phyloP scores from a whole-genome alignment of 2,113 vertebrate species.

The Neodon shergylaensis region DNA sequence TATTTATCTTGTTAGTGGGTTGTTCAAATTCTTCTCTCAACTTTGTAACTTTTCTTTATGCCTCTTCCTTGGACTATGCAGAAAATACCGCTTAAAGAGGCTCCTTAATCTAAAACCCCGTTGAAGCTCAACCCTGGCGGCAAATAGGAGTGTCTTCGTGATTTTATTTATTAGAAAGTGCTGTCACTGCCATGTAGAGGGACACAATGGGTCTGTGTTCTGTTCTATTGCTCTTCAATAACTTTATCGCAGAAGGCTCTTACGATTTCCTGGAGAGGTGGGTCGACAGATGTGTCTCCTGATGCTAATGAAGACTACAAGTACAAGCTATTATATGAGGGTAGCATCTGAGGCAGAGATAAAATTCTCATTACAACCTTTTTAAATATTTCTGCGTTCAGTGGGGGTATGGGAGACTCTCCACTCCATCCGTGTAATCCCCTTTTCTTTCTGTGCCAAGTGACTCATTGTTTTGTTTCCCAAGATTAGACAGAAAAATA shows the following conservation, averaged over 20 bases:
- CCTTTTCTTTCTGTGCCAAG: conserved; percentile 7
- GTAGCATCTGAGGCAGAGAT: conserved; percentile 71
- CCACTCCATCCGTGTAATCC: conserved; percentile 1
- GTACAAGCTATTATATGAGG: conserved; percentile 68
- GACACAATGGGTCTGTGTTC: conserved; percentile 39
- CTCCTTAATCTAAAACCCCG: not conserved
- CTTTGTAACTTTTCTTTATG: conserved; percentile 34
- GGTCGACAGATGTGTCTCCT: conserved; percentile 52
- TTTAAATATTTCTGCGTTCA: conserved; percentile 61
- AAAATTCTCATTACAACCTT: conserved; percentile 78
- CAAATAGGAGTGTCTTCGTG: conserved; percentile 16
- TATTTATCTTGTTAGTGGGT: not conserved
- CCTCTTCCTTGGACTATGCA: not conserved
- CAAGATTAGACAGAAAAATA: conserved; percentile 59
- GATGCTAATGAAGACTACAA: conserved; percentile 50
- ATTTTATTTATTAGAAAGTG: conserved; percentile 7
- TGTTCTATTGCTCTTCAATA: conserved; percentile 54
- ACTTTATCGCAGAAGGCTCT: conserved; percentile 60
- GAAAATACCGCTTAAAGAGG: not conserved
- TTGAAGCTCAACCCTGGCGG: not conserved
- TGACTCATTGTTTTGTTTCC: conserved; percentile 11
- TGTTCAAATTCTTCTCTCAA: conserved; percentile 43
- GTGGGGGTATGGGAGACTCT: not conserved
- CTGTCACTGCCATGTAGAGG: conserved; percentile 12
- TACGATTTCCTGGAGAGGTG: conserved; percentile 45